Base-by-base conservation (phyloP, 2,113 vertebrate species). In the Ictalurus furcatus region DNA sequence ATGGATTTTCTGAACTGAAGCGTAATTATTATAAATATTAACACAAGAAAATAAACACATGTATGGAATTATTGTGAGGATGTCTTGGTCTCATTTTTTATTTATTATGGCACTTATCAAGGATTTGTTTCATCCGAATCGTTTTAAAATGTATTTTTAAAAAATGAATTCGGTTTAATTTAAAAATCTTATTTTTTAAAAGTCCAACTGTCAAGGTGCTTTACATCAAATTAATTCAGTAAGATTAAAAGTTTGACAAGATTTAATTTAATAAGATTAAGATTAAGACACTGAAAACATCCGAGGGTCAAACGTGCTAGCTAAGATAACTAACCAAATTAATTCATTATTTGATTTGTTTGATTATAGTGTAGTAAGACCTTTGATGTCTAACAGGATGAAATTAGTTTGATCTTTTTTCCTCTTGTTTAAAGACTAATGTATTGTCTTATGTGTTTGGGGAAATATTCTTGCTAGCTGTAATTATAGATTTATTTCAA, bases 1-100 rank as follows among this genome's bases (percentile, higher is more conserved):
- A 69, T n/a, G 34, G 21, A 21, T 30, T 85, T 85, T 54, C 61
- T 85, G 30, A 85, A 52, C 61, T 52, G 61, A 85, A 85, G 44
- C 25, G 13, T 85, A 48, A 85, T 85, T 84, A 84, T 84, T 69
- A 85, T 85, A 54, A 85, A 85, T 85, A 85, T 85, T 52, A 85
- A n/a, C 61, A 85, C 83, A 52, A 7, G 25, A 30, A 85, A 85
- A 85, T 85, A 85, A 85, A 85, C 61, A 84, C 56, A 84, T 65
- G 84, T 85, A 69, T 69, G 28, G 81, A 85, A 85, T 69, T 52
- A 52, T 16, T 84, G 58, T 84, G 81, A 8, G 28, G 34, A 40
- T 3, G 12, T 13, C 4, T 34, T 17, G 8, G 23, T 23, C 19
- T 84, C 56, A 40, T 59, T 25, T 23, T 56, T 9, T 14, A 25